Evolutionary conservation across 1,140 invertebrate genomes (phyloP), one percentile per base, ranked within the genome.

Genomic region (Aphaenogaster ashmeadi): DNA sequence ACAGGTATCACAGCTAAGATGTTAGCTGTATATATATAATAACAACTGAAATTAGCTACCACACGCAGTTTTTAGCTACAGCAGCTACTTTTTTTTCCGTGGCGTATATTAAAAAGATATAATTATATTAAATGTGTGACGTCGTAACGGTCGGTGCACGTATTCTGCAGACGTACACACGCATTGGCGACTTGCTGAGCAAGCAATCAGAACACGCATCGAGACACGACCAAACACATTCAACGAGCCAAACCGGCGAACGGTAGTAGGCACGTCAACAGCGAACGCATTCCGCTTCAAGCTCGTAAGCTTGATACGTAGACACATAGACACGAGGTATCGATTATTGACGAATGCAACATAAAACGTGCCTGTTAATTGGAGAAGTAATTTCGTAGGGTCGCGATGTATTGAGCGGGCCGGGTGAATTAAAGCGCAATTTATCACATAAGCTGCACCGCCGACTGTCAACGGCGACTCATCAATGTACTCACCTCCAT

Each of bases 301-400:
- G 50, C 33, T 2, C 75, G 18, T 47, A 78, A 56, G 18, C 41
- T 69, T 50, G 41, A 69, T 27, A 58, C 38, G 50, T n/a, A 8
- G 27, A 5, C 38, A 83, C 18, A 56, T 38, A 56, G 41, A 60
- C 54, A 50, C n/a, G 80, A 60, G 9, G 50, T 71, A 83, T 84
- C 72, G 80, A 84, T 84, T 84, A 84, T 84, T 71, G 80, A 83
- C 67, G 33, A 50, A 60, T n/a, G 80, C 67, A 75, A 47, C 80
- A 60, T 74, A 84, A 84, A 84, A 84, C 56, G 54, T 33, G 80
- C 13, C n/a, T 84, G 80, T 84, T 84, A 84, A 84, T 84, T 84
- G 80, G 80, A 75, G 44, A 60, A 84, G 69, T 84, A 84, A 84
- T 84, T 84, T 84, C 13, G 69, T 27, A 75, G 38, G 54, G 11